phyloP scores from a whole-genome alignment of 2,113 vertebrate species.

The Caretta caretta region DNA sequence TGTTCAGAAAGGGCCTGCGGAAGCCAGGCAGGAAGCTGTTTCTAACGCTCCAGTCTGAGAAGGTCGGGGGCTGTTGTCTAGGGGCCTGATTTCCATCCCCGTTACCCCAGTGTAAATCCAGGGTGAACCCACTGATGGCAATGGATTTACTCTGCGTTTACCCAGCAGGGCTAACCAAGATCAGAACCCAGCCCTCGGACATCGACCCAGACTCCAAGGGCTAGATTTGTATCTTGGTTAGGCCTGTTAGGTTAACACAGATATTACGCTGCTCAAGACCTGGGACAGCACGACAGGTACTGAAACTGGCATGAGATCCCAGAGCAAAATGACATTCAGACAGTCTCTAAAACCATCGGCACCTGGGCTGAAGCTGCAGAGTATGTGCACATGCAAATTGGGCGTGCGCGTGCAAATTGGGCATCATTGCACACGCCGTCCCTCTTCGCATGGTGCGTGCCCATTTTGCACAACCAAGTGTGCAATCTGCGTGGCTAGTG shows the following conservation, averaged over 20 bases:
- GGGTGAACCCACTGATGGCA: not conserved
- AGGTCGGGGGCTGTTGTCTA: not conserved
- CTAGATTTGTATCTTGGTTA: not conserved
- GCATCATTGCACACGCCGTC: not conserved
- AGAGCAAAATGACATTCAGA: not conserved
- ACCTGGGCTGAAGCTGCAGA: not conserved
- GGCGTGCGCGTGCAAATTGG: no score
- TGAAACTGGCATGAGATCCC: not conserved
- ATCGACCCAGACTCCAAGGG: not conserved
- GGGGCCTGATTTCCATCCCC: not conserved
- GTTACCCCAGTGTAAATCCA: not conserved
- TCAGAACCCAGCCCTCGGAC: not conserved
- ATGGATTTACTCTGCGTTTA: not conserved
- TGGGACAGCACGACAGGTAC: not conserved
- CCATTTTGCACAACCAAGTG: not conserved
- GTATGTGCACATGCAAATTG: not conserved
- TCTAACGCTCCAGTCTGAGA: not conserved
- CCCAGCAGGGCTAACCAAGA: no score
- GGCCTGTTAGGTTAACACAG: not conserved
- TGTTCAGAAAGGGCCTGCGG: not conserved
- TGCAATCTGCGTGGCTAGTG: no score
- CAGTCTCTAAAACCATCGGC: not conserved
- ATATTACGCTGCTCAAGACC: not conserved
- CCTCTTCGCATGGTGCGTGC: not conserved
- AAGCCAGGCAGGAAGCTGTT: not conserved